Evolutionary conservation across 2,113 vertebrate genomes (phyloP), one percentile per base, ranked within the genome.

Genomic region (Acanthochromis polyacanthus): DNA sequence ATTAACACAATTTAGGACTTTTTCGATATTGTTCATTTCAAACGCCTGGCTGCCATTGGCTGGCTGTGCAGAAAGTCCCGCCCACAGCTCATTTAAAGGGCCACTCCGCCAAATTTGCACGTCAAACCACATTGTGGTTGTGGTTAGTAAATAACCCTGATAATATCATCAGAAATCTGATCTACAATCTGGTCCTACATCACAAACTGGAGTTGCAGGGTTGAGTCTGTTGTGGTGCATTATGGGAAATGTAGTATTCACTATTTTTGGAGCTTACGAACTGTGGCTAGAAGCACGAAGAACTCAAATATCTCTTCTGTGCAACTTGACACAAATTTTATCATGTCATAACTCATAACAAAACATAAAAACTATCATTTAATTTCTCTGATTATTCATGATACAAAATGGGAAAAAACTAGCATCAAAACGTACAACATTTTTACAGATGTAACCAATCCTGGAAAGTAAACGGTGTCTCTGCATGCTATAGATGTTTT

Each of bases 81-180:
- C 87, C 83, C 67, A 52, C 45, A n/a, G 12, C 38, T 78, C 4
- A 15, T 38, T 81, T 84, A 82, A 71, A 91, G 76, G 67, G 43
- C 11, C 9, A 71, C 20, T 55, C 23, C 19, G 5, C 45, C 3
- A 1, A 40, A 36, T 84, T 57, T 62, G 2, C 10, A 23, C 5
- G 5, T 59, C 48, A 51, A 51, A 20, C 40, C 40, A 43, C 40
- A 43, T 9, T 36, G 32, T 10, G 32, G 32, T 10, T 36, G 32
- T 36, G 32, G 32, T 36, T 8, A 36, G 32, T 36, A 36, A 36
- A 17, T 14, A 7, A 48, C 5, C 2, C 38, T 17, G 52, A 69
- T 46, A 48, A 50, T 62, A 17, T 68, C 56, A 51, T 56, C 46
- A 20, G 50, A 52, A 19, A 20, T 20, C 32, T 56, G 14, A 48